Conservation (phyloP, 1,140 invertebrate species). For the Chrysopa pallens region DNA sequence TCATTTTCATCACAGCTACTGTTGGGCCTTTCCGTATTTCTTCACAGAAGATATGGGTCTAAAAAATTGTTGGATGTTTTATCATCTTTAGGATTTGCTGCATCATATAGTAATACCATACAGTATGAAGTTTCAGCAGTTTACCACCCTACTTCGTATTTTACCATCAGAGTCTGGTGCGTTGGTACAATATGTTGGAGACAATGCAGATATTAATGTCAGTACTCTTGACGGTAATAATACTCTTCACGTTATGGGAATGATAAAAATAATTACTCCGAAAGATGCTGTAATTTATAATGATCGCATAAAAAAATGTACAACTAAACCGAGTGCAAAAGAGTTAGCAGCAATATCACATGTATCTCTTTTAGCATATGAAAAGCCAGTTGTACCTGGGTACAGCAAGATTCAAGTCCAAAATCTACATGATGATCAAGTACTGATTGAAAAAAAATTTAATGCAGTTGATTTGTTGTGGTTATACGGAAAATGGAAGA, state of each 20-base stretch:
- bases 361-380: not conserved
- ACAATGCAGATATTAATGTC: constrained; percentile 16
- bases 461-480: constrained; percentile 14
- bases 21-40: constrained; percentile 6
- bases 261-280: constrained; percentile 2
- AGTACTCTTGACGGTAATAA: constrained; percentile 11
- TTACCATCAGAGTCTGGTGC: constrained; percentile 2
- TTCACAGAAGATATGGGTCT: constrained; percentile 12
- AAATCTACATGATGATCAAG: constrained; percentile 12
- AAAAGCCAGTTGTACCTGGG: not conserved
- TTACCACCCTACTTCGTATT: constrained; percentile 6
- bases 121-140: constrained; percentile 14
- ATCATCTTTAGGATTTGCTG: constrained; percentile 13
- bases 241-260: constrained; percentile 15
- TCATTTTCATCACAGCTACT: constrained; percentile 13
- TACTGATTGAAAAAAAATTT: constrained; percentile 10
- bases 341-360: not conserved
- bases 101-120: constrained; percentile 11
- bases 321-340: not conserved
- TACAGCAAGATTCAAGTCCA: constrained; percentile 3
- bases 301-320: not conserved
- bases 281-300: not conserved
- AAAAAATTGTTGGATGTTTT: constrained; percentile 9
- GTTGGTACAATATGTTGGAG: constrained; percentile 17
- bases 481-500: constrained; percentile 14